These are phyloP conservation scores for Limnothrissa miodon DNA, from an alignment of 2,113 vertebrate species.

Conservation along the genomic window DNA sequence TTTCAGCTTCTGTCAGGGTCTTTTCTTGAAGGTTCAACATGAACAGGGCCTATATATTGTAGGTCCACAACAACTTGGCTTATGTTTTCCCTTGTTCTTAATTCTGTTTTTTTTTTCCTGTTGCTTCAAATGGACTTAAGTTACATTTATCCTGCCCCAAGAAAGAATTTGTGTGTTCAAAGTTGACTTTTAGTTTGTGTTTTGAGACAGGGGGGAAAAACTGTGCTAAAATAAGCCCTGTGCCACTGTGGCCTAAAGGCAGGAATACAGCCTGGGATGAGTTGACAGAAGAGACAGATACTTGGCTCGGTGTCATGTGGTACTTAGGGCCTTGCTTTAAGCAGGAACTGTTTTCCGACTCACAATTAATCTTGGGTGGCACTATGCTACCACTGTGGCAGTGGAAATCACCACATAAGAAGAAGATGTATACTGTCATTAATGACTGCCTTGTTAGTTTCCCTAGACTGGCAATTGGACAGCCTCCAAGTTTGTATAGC, in stretches of 20 bases:
- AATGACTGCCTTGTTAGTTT: slow-evolving; percentile 12
- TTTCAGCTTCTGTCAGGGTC: background rate
- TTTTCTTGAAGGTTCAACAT: background rate
- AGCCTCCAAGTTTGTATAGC: background rate
- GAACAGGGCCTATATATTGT: background rate
- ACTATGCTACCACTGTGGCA: background rate
- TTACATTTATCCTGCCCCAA: background rate
- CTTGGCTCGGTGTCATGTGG: slow-evolving; percentile 8
- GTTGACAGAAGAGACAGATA: slow-evolving; percentile 16
- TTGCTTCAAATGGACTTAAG: slow-evolving; percentile 1
- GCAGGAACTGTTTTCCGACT: slow-evolving; percentile 5
- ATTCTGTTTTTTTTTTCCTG: background rate
- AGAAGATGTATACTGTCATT: background rate
- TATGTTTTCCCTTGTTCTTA: background rate
- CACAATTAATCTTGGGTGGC: slow-evolving; percentile 10
- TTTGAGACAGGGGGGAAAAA: background rate
- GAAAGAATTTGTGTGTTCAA: slow-evolving; percentile 7
- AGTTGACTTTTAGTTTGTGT: slow-evolving; percentile 18
- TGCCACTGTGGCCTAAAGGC: slow-evolving; percentile 10
- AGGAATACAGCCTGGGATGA: background rate
- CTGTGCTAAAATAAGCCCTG: background rate
- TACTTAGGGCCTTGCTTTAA: slow-evolving; percentile 15
- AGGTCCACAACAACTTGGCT: background rate
- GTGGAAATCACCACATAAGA: slow-evolving; percentile 14
- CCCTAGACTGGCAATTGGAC: slow-evolving; percentile 7